A percentile compares a stretch with the other conserved stretches of the same genome.
phyloP scores from a whole-genome alignment of 2,797 vertebrate species.

The Xyrichtys novacula region DNA sequence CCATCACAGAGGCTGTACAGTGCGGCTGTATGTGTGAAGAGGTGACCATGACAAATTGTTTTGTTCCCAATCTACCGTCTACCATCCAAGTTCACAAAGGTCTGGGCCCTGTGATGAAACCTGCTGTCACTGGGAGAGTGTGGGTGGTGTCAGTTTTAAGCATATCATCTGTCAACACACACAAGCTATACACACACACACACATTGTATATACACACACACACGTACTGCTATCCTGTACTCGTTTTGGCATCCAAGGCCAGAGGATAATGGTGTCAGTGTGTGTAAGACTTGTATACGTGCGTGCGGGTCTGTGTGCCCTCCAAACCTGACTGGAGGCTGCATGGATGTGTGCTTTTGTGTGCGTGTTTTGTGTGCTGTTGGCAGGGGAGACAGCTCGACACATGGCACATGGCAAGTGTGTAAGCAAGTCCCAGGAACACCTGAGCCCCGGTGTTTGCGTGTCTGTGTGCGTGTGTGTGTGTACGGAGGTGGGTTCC shows the following conservation, averaged over 20 bases:
- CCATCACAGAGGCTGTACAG: slow-evolving; percentile 38
- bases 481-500: slow-evolving; percentile 48
- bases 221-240: slow-evolving; percentile 24
- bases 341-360: slow-evolving; percentile 42
- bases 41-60: slow-evolving; percentile 68
- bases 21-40: slow-evolving; percentile 45
- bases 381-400: slow-evolving; percentile 69
- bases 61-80: slow-evolving; percentile 63
- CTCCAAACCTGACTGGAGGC: slow-evolving; percentile 54
- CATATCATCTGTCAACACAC: slow-evolving; percentile 72
- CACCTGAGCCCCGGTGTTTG: slow-evolving; percentile 72
- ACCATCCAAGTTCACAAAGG: slow-evolving; percentile 69
- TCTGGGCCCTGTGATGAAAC: slow-evolving; percentile 69
- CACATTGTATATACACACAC: slow-evolving; percentile 17
- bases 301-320: slow-evolving; percentile 31
- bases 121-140: slow-evolving; percentile 71
- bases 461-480: slow-evolving; percentile 9
- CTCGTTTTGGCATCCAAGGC: slow-evolving; percentile 71
- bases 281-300: slow-evolving; percentile 63
- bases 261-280: slow-evolving; percentile 70
- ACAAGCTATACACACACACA: slow-evolving; percentile 18
- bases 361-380: slow-evolving; percentile 42
- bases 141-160: slow-evolving; percentile 76
- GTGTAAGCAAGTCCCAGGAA: slow-evolving; percentile 71
- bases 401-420: slow-evolving; percentile 67